Conservation (phyloP, 1,140 invertebrate genomes). For the Papilio aristodemus region DNA sequence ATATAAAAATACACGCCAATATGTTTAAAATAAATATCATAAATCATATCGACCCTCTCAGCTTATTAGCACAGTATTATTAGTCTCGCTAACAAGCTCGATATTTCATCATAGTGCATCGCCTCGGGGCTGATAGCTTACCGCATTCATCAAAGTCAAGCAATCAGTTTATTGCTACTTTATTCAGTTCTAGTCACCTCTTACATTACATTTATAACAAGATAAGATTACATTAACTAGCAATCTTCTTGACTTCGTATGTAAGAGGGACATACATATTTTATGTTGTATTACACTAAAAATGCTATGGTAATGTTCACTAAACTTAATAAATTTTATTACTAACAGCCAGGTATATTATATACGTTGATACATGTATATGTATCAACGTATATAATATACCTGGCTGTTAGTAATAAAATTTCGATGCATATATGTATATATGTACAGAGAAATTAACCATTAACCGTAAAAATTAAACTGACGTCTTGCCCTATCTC, state of each 20-base stretch:
- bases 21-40: not conserved
- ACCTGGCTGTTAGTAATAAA: too few relatives aligned
- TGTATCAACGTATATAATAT: too few relatives aligned
- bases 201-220: not conserved
- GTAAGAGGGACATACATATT: too few relatives aligned
- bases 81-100: not conserved
- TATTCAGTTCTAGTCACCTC: constrained; percentile 2
- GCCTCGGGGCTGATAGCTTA: not conserved
- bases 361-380: too few relatives aligned
- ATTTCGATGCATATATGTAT: too few relatives aligned
- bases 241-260: not conserved
- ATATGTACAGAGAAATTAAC: too few relatives aligned
- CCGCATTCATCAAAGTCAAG: constrained; percentile 1
- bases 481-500: too few relatives aligned
- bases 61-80: constrained; percentile 1
- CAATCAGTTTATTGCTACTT: constrained; percentile 3
- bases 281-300: too few relatives aligned
- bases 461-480: not conserved
- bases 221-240: not conserved
- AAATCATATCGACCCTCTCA: not conserved
- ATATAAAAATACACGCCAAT: not conserved
- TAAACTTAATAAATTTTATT: too few relatives aligned
- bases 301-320: too few relatives aligned
- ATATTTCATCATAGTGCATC: not conserved
- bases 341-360: too few relatives aligned